phyloP scores from a whole-genome alignment of 1,140 invertebrate genomes.

The Drosophila pruinosa region DNA sequence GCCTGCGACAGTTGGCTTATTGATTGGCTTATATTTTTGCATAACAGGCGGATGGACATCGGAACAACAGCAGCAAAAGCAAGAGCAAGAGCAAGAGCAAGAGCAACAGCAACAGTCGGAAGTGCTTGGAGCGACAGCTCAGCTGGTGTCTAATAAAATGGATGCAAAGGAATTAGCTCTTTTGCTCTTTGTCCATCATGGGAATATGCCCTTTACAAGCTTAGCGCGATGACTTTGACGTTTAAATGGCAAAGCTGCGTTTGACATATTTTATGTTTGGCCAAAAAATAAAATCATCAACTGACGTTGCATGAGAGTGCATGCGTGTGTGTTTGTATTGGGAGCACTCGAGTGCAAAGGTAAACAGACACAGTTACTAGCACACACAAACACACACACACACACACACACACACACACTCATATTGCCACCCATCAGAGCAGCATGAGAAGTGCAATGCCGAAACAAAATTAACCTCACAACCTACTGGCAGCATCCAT shows the following conservation, averaged over 20 bases:
- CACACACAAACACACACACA: not conserved
- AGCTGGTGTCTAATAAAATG: not conserved
- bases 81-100: not conserved
- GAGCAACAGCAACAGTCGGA: not conserved
- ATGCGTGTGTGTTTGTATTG: slow-evolving; percentile 43
- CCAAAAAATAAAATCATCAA: slow-evolving; percentile 55
- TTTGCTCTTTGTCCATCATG: not conserved
- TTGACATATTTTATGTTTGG: slow-evolving; percentile 67
- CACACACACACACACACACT: not conserved
- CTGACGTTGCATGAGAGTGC: slow-evolving; percentile 3
- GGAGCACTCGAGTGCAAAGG: slow-evolving; percentile 62
- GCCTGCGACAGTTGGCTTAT: slow-evolving; percentile 33
- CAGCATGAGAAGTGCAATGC: slow-evolving; percentile 48
- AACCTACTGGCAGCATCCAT: slow-evolving; percentile 69
- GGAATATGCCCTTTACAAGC: not conserved
- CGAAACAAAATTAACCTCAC: slow-evolving; percentile 75
- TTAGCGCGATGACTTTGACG: slow-evolving; percentile 1
- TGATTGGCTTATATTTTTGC: slow-evolving; percentile 40
- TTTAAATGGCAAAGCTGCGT: slow-evolving; percentile 51
- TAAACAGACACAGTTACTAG: slow-evolving; percentile 56
- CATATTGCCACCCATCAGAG: no score
- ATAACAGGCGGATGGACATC: slow-evolving; percentile 13
- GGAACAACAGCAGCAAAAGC: no score
- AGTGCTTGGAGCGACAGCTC: not conserved
- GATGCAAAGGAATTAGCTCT: not conserved